Evolutionary conservation across 2,888 invertebrate species (phyloP).

Genomic region (Nematopogon swammerdamellus): DNA sequence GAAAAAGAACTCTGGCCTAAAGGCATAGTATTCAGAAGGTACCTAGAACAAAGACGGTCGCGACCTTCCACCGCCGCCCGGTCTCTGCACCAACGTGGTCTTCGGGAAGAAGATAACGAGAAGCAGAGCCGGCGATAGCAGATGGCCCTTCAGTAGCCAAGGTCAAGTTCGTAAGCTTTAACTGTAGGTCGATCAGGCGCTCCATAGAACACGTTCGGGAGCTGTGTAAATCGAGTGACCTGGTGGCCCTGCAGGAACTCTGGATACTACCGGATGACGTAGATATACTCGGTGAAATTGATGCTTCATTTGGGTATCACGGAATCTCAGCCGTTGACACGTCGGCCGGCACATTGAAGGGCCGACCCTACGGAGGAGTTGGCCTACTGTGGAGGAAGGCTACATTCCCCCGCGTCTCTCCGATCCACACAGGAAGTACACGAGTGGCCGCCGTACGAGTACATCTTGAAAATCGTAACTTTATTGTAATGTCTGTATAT

Average conservation of each 20-base stretch:
- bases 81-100: not conserved
- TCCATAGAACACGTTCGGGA: not conserved
- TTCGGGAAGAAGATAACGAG: not conserved
- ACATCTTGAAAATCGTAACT: constrained; percentile 1
- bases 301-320: constrained; percentile 11
- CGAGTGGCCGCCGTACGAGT: constrained; percentile 12
- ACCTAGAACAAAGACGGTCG: not conserved
- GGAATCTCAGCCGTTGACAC: constrained; percentile 16
- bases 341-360: constrained; percentile 10
- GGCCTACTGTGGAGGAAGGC: constrained; percentile 15
- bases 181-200: constrained; percentile 1
- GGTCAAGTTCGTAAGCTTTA: not conserved
- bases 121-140: not conserved
- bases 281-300: constrained; percentile 6
- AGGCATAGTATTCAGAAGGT: constrained; percentile 1
- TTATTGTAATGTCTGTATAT: constrained; percentile 13
- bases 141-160: not conserved
- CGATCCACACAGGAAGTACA: constrained; percentile 11
- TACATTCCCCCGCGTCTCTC: constrained; percentile 10
- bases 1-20: constrained; percentile 2
- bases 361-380: constrained; percentile 14
- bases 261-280: constrained; percentile 2
- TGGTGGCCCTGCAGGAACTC: not conserved
- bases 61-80: no score
- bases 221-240: not conserved